Base-by-base conservation (phyloP, 92 coral and sea anemone genomes). In the Nematostella vectensis region DNA sequence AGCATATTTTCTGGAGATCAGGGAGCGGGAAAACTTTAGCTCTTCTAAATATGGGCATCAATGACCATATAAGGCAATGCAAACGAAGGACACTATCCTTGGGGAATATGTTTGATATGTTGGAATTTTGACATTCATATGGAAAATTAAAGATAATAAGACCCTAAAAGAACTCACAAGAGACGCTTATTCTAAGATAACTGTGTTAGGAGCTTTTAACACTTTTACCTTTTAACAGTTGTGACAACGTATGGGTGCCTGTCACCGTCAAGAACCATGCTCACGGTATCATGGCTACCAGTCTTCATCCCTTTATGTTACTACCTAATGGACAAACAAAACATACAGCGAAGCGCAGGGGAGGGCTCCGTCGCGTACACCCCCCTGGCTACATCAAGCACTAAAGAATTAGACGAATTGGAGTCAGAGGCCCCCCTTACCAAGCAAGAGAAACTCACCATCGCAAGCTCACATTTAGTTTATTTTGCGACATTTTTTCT, bases 311-410 rank as follows among this genome's bases (percentile, higher is more conserved):
- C 51, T 4, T 9, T 45, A 11, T 45, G 9, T 19, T 45, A 45
- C 51, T 45, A 45, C 23, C 9, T 45, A 6, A 45, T 45, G 51
- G 51, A 45, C 12, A 45, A 45, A 19, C 9, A 45, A 45, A 45
- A 8, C 9, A 45, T 11, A 11, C 4, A 45, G 4, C 9, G 4
- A 10, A 11, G 4, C 12, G 21, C 4, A 4, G 23, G 23, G 4
- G 18, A 45, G 4, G 21, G 18, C 51, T 4, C 11, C 11, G 18
- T 22, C 9, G 4, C 11, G 18, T 45, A 45, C 23, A 6, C 51
- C 4, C 51, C 21, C 4, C 51, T 45, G 18, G 51, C 12, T 10
- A 8, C 51, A 45, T 9, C 4, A 4, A 6, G 17, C 9, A 45
- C 12, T 19, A 6, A 6, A 33, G 51, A 45, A 19, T 4, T 6